Evolutionary conservation across 2,797 vertebrate species (phyloP), one percentile per base, ranked within the genome.

Genomic region (Lepilemur ruficaudatus): DNA sequence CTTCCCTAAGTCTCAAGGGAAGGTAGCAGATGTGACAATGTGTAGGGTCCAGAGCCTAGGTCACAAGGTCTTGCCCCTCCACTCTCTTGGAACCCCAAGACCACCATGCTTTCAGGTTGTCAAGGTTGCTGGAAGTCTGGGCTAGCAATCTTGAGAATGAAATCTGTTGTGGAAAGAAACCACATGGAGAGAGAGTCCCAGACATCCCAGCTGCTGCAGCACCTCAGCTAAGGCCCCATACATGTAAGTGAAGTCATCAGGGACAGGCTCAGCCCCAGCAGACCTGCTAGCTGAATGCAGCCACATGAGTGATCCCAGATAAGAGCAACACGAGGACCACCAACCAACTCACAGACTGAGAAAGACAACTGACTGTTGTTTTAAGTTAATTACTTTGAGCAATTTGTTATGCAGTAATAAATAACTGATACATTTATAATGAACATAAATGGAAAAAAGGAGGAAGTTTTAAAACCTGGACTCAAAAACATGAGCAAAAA

Each of bases 301-400:
- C 80, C 43, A 69, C 0, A 0, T 3, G 22, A 9, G 30, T 10
- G 67, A 57, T 8, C 46, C 22, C 30, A n/a, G 28, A 30, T 20
- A 4, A 72, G 52, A 73, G 43, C 23, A 28, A 2, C 7, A 43
- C 2, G 0, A 9, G 4, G 38, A 32, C 52, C 1, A 2, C 67
- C 20, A 3, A 57, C 30, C 30, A 70, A 25, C 14, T 38, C 6
- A 1, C 9, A 5, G 20, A 30, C 6, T 0, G 17, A 6, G 61
- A 30, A 8, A 38, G 20, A 57, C 10, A 43, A 50, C 59, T 46
- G 2, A 5, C 6, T 7, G 8, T 10, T 20, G 11, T 41, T 61
- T 59, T 32, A 52, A 35, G 50, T 7, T 32, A 23, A 48, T 35
- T 35, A 48, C 55, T 28, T 46, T 15, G 43, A 25, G 50, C 22